These are phyloP conservation scores for Eonycteris spelaea DNA, from an alignment of 2,113 vertebrate genomes.

Conservation along the genomic window DNA sequence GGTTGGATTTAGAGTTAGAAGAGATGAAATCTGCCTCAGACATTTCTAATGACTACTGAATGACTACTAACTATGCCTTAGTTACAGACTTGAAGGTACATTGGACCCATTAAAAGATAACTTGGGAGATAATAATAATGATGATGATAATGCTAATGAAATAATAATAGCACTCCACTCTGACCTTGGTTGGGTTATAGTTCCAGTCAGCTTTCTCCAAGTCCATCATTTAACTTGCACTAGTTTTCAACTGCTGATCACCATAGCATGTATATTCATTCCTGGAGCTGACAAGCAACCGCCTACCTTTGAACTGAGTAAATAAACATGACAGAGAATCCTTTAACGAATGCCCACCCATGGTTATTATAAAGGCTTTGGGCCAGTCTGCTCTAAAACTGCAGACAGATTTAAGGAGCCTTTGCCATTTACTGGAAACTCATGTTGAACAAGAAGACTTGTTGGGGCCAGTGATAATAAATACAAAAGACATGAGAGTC, in stretches of 20 bases:
- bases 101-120: conserved; percentile 29
- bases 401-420: conserved; percentile 54
- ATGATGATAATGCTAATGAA: neutral
- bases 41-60: conserved; percentile 4
- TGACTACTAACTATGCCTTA: too few species aligned
- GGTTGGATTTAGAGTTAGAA: neutral
- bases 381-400: neutral
- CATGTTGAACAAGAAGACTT: conserved; percentile 45
- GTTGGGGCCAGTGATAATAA: conserved; percentile 54
- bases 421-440: conserved; percentile 51
- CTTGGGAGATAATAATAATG: neutral
- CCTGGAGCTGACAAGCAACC: neutral
- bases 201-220: neutral
- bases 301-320: conserved; percentile 41
- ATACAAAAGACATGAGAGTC: conserved; percentile 63
- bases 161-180: neutral
- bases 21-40: neutral
- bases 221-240: neutral
- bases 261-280: neutral
- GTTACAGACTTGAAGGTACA: conserved; percentile 44
- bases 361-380: neutral
- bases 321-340: conserved; percentile 48
- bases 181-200: neutral
- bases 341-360: conserved; percentile 48
- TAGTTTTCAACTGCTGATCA: neutral